Evolutionary conservation across 2,797 vertebrate species (phyloP), one percentile per base, ranked within the genome.

Genomic region (Varecia variegata): DNA sequence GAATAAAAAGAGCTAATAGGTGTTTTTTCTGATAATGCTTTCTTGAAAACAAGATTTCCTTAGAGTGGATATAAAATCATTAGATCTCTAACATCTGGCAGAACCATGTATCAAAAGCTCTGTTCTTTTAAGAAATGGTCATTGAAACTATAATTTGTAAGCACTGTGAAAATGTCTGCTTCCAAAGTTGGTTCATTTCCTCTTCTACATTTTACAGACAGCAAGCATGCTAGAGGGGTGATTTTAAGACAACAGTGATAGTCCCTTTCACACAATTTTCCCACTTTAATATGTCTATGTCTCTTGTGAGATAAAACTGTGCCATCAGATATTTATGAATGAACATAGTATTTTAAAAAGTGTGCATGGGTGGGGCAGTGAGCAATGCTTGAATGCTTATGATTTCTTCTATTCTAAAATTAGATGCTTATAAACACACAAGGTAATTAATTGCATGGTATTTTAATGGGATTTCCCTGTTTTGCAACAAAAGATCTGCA

Each of bases 151-250:
- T 56, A 52, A 83, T 84, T 74, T 80, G 10, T 52, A 95, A 92
- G 94, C n/a, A 89, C 17, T 89, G 27, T 58, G 54, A 90, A 96
- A 94, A 92, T 89, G 12, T 92, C 56, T 89, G 7, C 73, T 95
- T 92, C 15, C 56, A 43, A 81, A 77, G 52, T 70, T 83, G 84
- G 17, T 1, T 80, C 54, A 84, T 90, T 95, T 90, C 43, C 23
- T 92, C 73, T 60, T 85, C 45, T 67, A 62, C 32, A 82, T 92
- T 84, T 88, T 87, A 52, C 4, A 52, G 45, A 65, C 32, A 81
- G 32, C 32, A 87, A 91, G 65, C 5, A 71, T 60, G 35, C 47
- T 43, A 60, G 27, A 35, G 45, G 45, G 25, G 7, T 74, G 21
- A 68, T 74, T 94, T 62, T 52, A 77, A 91, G 95, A 76, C 23